Percentiles rank a stretch among this genome's conserved stretches.
These are phyloP conservation scores for Sclerodermus sp. DNA, from an alignment of 2,888 invertebrate species.

Conservation along the genomic window DNA sequence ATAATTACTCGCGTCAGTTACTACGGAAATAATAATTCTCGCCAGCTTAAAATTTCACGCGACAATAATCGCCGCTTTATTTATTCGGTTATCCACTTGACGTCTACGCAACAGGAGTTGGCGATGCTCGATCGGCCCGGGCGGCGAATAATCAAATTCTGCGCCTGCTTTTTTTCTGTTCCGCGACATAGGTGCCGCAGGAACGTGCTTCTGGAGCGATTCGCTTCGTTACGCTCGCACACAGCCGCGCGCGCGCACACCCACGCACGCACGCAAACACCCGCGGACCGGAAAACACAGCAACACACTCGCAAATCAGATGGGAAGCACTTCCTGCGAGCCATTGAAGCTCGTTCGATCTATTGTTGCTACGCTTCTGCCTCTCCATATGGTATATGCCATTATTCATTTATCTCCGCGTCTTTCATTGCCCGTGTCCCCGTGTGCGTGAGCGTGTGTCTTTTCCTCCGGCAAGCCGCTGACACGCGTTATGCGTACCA, in stretches of 20 bases:
- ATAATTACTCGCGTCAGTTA: no score
- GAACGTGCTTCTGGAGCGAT: conserved; percentile 30
- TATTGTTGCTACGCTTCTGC: conserved; percentile 32
- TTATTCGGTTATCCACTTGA: no score
- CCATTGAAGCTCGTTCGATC: conserved; percentile 39
- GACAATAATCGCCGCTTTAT: no score
- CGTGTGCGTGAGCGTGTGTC: no score
- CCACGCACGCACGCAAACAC: conserved; percentile 12
- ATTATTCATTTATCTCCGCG: conserved; percentile 4
- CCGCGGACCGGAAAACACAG: conserved; percentile 1
- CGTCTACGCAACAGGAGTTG: no score
- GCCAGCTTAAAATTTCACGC: no score
- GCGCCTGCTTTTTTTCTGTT: conserved; percentile 9
- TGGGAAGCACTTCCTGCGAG: conserved; percentile 45
- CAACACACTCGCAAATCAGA: conserved; percentile 41
- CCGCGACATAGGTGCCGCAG: conserved; percentile 24
- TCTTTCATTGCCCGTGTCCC: neutral
- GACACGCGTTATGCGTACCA: no score
- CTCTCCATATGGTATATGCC: conserved; percentile 2
- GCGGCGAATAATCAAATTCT: conserved; percentile 19
- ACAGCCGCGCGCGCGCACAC: conserved; percentile 18
- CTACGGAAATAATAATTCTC: no score
- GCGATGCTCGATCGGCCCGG: neutral
- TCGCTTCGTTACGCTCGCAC: conserved; percentile 38
- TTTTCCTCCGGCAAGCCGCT: neutral